A percentile compares a stretch with the other conserved stretches of the same genome.
Conservation (phyloP, 2,797 vertebrate species). For the Rhinophrynus dorsalis region DNA sequence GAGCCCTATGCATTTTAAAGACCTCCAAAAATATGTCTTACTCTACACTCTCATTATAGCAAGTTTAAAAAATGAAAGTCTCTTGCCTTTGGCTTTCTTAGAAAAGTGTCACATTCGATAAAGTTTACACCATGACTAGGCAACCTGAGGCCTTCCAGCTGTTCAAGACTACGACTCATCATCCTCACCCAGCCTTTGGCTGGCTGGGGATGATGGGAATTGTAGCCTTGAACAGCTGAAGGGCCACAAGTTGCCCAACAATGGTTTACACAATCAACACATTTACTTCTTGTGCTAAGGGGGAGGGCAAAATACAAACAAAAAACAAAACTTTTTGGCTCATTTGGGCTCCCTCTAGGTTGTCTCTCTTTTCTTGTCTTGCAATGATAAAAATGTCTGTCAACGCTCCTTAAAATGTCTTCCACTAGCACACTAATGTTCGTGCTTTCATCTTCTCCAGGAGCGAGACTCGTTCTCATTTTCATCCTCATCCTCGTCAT, state of each 20-base stretch:
- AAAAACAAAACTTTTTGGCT: conserved; percentile 72
- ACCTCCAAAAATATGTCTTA: conserved; percentile 27
- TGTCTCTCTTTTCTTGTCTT: conserved; percentile 70
- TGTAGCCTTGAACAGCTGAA: too few species aligned
- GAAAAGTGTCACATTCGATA: conserved; percentile 28
- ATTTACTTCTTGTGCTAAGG: conserved; percentile 14
- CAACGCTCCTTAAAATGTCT: conserved; percentile 67
- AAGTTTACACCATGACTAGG: too few species aligned
- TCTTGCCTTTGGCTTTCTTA: conserved; percentile 42
- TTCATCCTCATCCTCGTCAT: conserved; percentile 92
- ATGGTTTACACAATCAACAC: conserved; percentile 18
- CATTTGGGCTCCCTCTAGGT: conserved; percentile 54
- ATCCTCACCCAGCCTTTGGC: too few species aligned
- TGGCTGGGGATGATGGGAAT: too few species aligned
- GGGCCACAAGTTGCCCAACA: too few species aligned
- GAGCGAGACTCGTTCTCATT: conserved; percentile 94
- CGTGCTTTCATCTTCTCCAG: conserved; percentile 88
- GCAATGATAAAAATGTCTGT: conserved; percentile 72
- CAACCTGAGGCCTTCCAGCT: too few species aligned
- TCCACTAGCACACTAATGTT: conserved; percentile 57
- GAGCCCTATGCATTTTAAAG: conserved; percentile 18
- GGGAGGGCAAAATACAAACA: conserved; percentile 60
- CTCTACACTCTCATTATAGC: background rate
- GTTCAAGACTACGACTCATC: too few species aligned
- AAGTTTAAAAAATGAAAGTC: background rate